phyloP scores from a whole-genome alignment of 2,113 vertebrate species.

The Excalfactoria chinensis region DNA sequence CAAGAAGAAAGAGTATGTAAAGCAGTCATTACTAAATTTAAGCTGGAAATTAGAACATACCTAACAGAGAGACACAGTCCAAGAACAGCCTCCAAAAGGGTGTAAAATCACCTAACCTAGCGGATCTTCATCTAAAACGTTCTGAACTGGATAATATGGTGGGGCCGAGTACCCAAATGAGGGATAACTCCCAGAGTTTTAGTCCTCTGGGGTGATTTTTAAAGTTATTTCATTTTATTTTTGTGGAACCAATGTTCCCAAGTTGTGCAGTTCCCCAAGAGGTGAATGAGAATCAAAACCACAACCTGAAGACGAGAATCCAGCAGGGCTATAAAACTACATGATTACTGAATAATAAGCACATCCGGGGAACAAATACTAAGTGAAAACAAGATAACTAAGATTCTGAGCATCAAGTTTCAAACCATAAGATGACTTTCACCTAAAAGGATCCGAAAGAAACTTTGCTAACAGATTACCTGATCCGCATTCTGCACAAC shows the following conservation, averaged over 20 bases:
- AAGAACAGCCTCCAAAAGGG: background rate
- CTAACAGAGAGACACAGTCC: background rate
- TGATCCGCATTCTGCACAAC: background rate
- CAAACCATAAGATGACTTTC: background rate
- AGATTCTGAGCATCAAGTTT: background rate
- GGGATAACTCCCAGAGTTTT: background rate
- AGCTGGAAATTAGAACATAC: background rate
- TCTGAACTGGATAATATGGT: background rate
- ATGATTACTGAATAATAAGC: background rate
- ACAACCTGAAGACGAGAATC: background rate
- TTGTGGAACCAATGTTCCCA: rapidly evolving
- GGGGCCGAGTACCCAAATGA: background rate
- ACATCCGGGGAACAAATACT: background rate
- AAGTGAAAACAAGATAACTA: background rate
- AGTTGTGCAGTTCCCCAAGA: background rate
- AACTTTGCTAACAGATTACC: background rate
- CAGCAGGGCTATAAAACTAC: background rate
- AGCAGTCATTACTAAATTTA: background rate
- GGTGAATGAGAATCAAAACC: background rate
- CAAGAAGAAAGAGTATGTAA: background rate
- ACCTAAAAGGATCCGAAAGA: background rate
- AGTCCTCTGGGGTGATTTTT: background rate
- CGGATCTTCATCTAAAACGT: background rate
- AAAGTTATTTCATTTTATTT: background rate
- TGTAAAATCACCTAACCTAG: background rate